Evolutionary conservation across 2,888 invertebrate species (phyloP), one percentile per base, ranked within the genome.

Genomic region (Lacanobia wlatinum): DNA sequence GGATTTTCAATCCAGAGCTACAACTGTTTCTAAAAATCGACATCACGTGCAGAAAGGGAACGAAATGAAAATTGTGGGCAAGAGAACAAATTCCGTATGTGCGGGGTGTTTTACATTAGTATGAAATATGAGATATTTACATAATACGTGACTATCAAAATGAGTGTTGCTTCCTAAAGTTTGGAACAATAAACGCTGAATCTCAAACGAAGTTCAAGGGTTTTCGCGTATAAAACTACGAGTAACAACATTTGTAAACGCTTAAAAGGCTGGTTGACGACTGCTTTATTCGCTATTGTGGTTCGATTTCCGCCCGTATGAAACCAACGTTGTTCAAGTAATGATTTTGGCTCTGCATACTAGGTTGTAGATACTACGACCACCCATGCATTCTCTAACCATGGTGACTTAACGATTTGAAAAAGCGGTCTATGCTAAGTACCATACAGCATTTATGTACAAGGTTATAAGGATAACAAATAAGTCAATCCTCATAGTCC

Each of bases 81-180:
- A 43, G 60, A 68, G 69, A 78, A 61, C 34, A 66, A 50, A 69
- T 73, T 69, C 60, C 48, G 62, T 64, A 73, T 62, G 62, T 69
- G 59, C 59, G 38, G 53, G 48, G 52, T 59, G 64, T 70, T 70
- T 59, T 38, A 81, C 66, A 79, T 73, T 79, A 61, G 64, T 66
- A 60, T 71, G 59, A 78, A 75, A 70, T 72, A 73, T 53, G 69
- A 70, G 48, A n/a, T 82, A 68, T 68, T 79, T 72, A 75, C 66
- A 71, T 65, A 67, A 16, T 63, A 82, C 74, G 78, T 71, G 70
- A 75, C 69, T 67, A 40, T 79, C 14, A 23, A 70, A 59, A 59
- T 70, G n/a, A 40, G 56, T 62, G 56, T 61, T 46, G 28, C 21
- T 59, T 59, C 70, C 46, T 63, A 34, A 59, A 70, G 12, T 70